These are phyloP conservation scores for Rhombomys opimus DNA, from an alignment of 2,113 vertebrate genomes.

Conservation along the genomic window DNA sequence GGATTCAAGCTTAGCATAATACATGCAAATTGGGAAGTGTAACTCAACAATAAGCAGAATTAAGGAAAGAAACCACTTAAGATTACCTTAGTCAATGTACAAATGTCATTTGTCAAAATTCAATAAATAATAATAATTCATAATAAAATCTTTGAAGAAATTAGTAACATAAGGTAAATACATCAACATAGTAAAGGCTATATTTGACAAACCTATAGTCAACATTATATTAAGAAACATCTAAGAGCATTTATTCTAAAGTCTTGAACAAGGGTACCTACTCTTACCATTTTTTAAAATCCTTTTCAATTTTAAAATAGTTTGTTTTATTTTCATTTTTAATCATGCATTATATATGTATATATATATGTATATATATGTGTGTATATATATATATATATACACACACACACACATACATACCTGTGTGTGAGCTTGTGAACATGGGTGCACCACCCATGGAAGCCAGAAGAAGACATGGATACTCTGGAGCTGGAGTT, in stretches of 20 bases:
- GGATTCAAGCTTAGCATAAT: neutral
- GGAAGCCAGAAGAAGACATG: neutral
- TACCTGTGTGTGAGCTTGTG: neutral
- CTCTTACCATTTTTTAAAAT: neutral
- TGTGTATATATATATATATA: too few species aligned
- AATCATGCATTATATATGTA: too few species aligned
- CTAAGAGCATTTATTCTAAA: neutral
- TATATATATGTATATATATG: too few species aligned
- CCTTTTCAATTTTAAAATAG: neutral
- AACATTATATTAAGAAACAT: neutral
- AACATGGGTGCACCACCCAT: neutral
- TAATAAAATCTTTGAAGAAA: neutral
- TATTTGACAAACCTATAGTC: neutral
- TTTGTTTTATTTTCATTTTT: neutral
- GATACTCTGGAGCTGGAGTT: neutral
- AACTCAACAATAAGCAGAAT: neutral
- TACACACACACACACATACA: too few species aligned
- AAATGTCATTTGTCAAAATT: neutral
- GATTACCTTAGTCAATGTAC: neutral
- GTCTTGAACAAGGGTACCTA: neutral
- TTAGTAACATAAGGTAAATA: neutral
- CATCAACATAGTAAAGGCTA: neutral
- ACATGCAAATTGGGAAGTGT: neutral
- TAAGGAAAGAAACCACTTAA: neutral
- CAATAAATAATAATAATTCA: neutral